Evolutionary conservation across 2,113 vertebrate species (phyloP).

Genomic region (Sialia sialis): DNA sequence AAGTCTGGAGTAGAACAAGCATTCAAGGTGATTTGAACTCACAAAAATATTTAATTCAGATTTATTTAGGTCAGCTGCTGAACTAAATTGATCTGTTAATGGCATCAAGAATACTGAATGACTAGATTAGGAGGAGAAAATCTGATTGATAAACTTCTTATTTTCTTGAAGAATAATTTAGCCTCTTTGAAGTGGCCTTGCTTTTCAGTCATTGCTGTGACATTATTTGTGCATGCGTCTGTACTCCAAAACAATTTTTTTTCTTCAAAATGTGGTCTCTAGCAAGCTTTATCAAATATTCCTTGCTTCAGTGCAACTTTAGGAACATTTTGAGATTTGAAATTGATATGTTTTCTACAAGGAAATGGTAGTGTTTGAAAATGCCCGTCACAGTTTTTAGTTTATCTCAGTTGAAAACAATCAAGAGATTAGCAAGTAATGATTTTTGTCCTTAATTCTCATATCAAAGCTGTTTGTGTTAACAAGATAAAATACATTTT

Average conservation of each 20-base stretch:
- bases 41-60: background rate
- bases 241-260: background rate
- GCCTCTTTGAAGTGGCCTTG: background rate
- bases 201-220: background rate
- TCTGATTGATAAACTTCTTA: background rate
- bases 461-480: conserved; percentile 31
- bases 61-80: background rate
- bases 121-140: background rate
- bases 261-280: background rate
- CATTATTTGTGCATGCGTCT: rapidly evolving
- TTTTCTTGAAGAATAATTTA: background rate
- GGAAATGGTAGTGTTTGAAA: background rate
- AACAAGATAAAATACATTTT: conserved; percentile 18
- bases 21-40: background rate
- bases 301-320: background rate
- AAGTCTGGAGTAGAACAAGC: background rate
- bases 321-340: background rate
- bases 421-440: conserved; percentile 10
- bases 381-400: background rate
- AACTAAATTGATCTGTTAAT: background rate
- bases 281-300: background rate
- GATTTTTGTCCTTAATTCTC: conserved; percentile 38
- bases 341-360: background rate
- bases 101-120: background rate
- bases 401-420: conserved; percentile 15